A percentile compares a stretch with the other conserved stretches of the same genome.
phyloP scores from a whole-genome alignment of 2,888 invertebrate genomes.

The Lycophotia porphyrea region DNA sequence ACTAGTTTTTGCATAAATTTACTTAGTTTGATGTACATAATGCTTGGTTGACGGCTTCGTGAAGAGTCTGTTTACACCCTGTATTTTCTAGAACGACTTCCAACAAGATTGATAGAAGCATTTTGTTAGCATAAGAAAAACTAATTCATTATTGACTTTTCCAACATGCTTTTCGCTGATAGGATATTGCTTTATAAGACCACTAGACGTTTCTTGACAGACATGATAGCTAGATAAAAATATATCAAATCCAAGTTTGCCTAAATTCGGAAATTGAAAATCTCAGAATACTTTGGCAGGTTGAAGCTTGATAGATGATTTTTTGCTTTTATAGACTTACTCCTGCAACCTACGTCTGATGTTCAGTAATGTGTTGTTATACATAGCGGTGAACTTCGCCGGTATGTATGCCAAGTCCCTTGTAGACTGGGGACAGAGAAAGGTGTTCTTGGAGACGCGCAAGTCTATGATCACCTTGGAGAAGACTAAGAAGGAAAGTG shows the following conservation, averaged over 20 bases:
- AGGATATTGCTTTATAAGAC: too few relatives aligned
- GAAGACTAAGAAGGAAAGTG: conserved; percentile 96
- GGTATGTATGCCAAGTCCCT: conserved; percentile 98
- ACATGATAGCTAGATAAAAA: neutral
- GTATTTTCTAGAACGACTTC: neutral
- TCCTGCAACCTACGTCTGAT: conserved; percentile 91
- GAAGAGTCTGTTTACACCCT: too few relatives aligned
- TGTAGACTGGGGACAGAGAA: conserved; percentile 97
- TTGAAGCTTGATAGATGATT: neutral
- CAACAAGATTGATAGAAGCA: neutral
- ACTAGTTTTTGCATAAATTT: too few relatives aligned
- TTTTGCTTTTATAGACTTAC: conserved; percentile 75
- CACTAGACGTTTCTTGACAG: too few relatives aligned
- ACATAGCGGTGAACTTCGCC: conserved; percentile 96
- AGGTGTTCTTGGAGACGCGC: conserved; percentile 98
- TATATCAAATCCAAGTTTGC: neutral
- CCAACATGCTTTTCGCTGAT: neutral
- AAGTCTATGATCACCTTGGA: conserved; percentile 97
- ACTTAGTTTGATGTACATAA: too few relatives aligned
- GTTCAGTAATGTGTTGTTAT: conserved; percentile 94
- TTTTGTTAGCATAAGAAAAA: too few relatives aligned
- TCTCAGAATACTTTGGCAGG: neutral
- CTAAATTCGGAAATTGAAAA: neutral
- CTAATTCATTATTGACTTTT: too few relatives aligned
- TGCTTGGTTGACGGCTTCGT: too few relatives aligned